These are phyloP conservation scores for Geococcyx californianus DNA, from an alignment of 2,113 vertebrate genomes.

Conservation along the genomic window DNA sequence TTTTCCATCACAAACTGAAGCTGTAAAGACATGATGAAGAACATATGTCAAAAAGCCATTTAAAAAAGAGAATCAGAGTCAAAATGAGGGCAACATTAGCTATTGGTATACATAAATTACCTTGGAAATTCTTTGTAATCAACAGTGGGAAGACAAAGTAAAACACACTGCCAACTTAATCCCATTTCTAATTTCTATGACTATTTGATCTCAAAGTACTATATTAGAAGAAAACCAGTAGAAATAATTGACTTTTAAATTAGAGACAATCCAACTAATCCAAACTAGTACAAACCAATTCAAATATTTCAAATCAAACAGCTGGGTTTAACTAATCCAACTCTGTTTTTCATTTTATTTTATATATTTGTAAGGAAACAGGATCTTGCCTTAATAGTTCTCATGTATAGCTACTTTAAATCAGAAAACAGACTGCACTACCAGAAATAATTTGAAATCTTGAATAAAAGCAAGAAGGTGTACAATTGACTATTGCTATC, in stretches of 20 bases:
- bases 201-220: neutral
- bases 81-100: neutral
- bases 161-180: neutral
- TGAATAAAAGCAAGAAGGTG: neutral
- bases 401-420: neutral
- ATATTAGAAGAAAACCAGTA: neutral
- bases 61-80: neutral
- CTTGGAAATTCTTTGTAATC: neutral
- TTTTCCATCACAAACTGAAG: slow-evolving; percentile 77
- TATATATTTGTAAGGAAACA: neutral
- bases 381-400: neutral
- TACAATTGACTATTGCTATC: neutral
- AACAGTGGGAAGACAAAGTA: neutral
- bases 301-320: neutral
- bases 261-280: neutral
- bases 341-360: neutral
- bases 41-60: neutral
- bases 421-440: neutral
- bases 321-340: neutral
- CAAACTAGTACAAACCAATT: neutral
- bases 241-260: neutral
- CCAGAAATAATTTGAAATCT: neutral
- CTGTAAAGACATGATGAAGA: slow-evolving; percentile 63
- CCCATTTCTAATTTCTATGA: neutral
- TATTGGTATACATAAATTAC: neutral